Percentiles rank a stretch among this genome's conserved stretches.
These are phyloP conservation scores for Daktulosphaira vitifoliae DNA, from an alignment of 1,140 invertebrate genomes.

Conservation along the genomic window DNA sequence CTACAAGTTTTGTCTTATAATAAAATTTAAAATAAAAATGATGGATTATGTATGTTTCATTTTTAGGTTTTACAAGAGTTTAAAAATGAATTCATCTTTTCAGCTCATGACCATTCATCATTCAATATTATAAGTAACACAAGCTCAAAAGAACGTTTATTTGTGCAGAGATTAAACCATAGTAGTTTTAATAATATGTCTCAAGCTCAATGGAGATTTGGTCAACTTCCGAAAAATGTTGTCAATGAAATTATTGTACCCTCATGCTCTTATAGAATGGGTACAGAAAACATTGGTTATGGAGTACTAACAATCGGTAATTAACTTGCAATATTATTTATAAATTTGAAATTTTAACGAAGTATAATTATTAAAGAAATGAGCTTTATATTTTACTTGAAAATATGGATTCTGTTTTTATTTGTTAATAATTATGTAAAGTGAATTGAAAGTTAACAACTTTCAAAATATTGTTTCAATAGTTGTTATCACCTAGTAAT, in stretches of 20 bases:
- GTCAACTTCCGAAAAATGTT: slow-evolving; percentile 35
- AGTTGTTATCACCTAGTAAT: too few relatives aligned
- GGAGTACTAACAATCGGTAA: slow-evolving; percentile 72
- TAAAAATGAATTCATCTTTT: slow-evolving; percentile 70
- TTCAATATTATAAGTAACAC: slow-evolving; percentile 46
- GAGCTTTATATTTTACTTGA: too few relatives aligned
- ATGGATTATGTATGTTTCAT: background rate
- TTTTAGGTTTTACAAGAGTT: slow-evolving; percentile 55
- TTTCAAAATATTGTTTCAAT: too few relatives aligned
- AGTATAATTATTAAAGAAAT: too few relatives aligned
- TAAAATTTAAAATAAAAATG: too few relatives aligned
- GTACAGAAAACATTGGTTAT: slow-evolving; percentile 70
- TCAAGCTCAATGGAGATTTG: slow-evolving; percentile 26
- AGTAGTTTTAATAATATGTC: slow-evolving; percentile 34
- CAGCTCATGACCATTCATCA: slow-evolving; percentile 72
- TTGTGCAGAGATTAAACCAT: slow-evolving; percentile 34
- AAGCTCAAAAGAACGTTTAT: slow-evolving; percentile 34
- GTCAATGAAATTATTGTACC: slow-evolving; percentile 77
- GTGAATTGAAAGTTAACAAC: too few relatives aligned
- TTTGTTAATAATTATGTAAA: too few relatives aligned
- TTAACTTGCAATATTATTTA: slow-evolving; percentile 18
- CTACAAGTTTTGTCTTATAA: too few relatives aligned
- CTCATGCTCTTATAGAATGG: slow-evolving; percentile 92
- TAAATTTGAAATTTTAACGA: too few relatives aligned
- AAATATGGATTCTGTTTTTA: too few relatives aligned